Base-by-base conservation (phyloP, 2,888 invertebrate genomes). In the Brachyopa scutellaris region DNA sequence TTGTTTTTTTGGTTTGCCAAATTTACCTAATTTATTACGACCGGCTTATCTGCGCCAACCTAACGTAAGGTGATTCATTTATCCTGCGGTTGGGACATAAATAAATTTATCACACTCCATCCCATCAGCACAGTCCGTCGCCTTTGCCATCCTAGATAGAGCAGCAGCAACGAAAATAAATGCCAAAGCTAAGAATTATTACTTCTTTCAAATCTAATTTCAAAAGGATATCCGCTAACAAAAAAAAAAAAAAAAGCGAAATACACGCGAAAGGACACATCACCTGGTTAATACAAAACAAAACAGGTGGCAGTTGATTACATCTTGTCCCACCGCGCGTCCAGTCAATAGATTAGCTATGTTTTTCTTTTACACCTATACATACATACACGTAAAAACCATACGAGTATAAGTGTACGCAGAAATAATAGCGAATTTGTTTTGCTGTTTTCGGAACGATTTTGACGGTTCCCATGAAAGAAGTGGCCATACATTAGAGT, bases 151-250 rank as follows among this genome's bases (percentile, higher is more conserved):
- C 62, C 62, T 64, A 64, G 62, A 49, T 26, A 6, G n/a, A n/a
- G n/a, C 45, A 11, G 17, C 31, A 59, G 15, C 21, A 36, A 21
- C 7, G 17, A 42, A 45, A 45, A 31, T n/a, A 15, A 66, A 29
- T 53, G 53, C 53, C 31, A 57, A 47, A 26, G 57, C 36, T 23
- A 47, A 57, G 47, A 69, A 13, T 69, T 69, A 69, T 69, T 69
- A 57, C 57, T 55, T 47, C 47, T n/a, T 36, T 57, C 57, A 45
- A 69, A 69, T 69, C 57, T 69, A 69, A 69, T 57, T 69, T 57
- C 17, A 57, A 69, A 69, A 57, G 69, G 57, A 69, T 57, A 69
- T 57, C 69, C 69, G 67, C 57, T 36, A 57, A 69, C 57, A 26
- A 47, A 47, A 9, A 8, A 15, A 33, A 8, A 21, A 36, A 29